Conservation (phyloP, 2,888 invertebrate genomes). For the Synanthedon andrenaeformis region DNA sequence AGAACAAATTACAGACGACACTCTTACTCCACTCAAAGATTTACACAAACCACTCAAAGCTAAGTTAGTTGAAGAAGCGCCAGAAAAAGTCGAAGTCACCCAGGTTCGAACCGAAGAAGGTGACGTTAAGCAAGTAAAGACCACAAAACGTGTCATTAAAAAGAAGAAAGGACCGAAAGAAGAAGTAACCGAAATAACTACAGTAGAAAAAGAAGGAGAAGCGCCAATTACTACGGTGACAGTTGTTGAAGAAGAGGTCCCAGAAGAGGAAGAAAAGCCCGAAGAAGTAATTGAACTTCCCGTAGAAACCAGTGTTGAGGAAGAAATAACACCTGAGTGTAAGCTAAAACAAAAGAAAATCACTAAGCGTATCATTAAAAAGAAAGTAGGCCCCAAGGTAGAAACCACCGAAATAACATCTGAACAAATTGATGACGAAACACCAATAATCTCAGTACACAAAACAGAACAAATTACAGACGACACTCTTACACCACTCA, state of each 20-base stretch:
- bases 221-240: slow-evolving; percentile 30
- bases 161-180: slow-evolving; percentile 46
- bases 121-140: slow-evolving; percentile 9
- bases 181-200: slow-evolving; percentile 57
- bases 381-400: slow-evolving; percentile 23
- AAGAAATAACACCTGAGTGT: slow-evolving; percentile 23
- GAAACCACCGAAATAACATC: slow-evolving; percentile 20
- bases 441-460: slow-evolving; percentile 11
- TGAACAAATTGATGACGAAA: slow-evolving; percentile 29
- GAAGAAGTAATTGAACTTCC: slow-evolving; percentile 25
- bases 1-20: slow-evolving; percentile 26
- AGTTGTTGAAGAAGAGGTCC: slow-evolving; percentile 32
- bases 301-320: slow-evolving; percentile 26
- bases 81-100: slow-evolving; percentile 10
- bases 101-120: slow-evolving; percentile 12
- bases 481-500: slow-evolving; percentile 21
- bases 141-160: slow-evolving; percentile 29
- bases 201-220: slow-evolving; percentile 44
- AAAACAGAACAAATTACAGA: slow-evolving; percentile 15
- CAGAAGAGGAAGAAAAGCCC: slow-evolving; percentile 24
- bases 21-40: slow-evolving; percentile 11
- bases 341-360: slow-evolving; percentile 25
- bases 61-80: slow-evolving; percentile 18
- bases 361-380: slow-evolving; percentile 41
- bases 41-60: slow-evolving; percentile 9